Percentiles rank a stretch among this genome's conserved stretches.
phyloP scores from a whole-genome alignment of 2,113 vertebrate genomes.

The Cryptomyrus ogoouensis region DNA sequence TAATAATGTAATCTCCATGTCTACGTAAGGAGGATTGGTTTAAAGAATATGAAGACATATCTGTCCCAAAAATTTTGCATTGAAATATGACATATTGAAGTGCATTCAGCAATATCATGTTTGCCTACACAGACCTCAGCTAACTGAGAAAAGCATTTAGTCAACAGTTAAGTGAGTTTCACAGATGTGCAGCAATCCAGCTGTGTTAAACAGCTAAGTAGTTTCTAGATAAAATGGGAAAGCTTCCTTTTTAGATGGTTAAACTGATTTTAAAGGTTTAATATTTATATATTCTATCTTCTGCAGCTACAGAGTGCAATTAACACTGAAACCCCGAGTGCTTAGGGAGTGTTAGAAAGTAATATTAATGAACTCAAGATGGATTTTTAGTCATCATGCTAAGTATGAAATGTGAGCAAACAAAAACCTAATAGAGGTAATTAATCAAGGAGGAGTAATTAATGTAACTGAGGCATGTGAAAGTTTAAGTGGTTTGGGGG shows the following conservation, averaged over 20 bases:
- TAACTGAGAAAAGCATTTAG: neutral
- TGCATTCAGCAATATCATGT: neutral
- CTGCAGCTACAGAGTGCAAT: neutral
- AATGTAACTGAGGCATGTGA: neutral
- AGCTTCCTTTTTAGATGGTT: neutral
- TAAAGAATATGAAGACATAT: neutral
- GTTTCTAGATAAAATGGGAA: neutral
- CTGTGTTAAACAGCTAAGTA: neutral
- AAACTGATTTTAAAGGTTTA: neutral
- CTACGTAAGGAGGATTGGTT: neutral
- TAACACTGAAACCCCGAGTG: neutral
- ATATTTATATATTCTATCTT: neutral
- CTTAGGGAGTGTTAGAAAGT: neutral
- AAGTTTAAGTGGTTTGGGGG: neutral
- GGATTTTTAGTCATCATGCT: neutral
- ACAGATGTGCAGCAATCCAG: neutral
- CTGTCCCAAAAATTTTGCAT: neutral
- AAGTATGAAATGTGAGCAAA: constrained; percentile 6
- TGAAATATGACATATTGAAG: neutral
- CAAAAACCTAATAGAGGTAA: neutral
- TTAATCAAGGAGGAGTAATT: constrained; percentile 2
- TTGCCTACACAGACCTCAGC: neutral
- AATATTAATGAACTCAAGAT: neutral
- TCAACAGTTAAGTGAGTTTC: neutral
- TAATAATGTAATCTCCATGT: neutral